Conservation (phyloP, 2,113 vertebrate species). For the Pongo abelii region DNA sequence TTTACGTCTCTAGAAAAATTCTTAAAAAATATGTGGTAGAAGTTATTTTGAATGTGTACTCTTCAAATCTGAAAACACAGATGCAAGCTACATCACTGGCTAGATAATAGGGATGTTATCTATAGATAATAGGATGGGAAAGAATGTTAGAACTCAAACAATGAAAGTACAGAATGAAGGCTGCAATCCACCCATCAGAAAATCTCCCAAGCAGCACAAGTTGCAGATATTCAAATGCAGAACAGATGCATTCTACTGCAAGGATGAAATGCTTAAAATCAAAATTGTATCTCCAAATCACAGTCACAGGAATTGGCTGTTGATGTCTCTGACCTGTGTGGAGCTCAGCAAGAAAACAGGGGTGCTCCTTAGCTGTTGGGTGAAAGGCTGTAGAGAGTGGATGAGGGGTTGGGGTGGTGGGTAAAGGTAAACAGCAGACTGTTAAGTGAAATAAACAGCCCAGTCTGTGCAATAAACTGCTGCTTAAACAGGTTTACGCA, state of each 20-base stretch:
- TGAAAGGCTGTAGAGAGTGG: not conserved
- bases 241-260: not conserved
- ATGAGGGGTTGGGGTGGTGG: not conserved
- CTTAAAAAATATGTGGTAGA: not conserved
- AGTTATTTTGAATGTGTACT: not conserved
- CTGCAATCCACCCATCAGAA: not conserved
- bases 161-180: not conserved
- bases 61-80: not conserved
- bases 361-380: not conserved
- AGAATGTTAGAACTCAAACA: not conserved
- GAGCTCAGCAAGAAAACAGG: not conserved
- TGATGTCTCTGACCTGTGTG: not conserved
- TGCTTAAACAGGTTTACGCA: conserved; percentile 60
- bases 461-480: conserved; percentile 40
- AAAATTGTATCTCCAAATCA: not conserved
- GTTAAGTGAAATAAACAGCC: not conserved
- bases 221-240: not conserved
- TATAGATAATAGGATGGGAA: not conserved
- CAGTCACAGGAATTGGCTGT: not conserved
- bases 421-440: not conserved
- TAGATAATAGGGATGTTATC: not conserved
- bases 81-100: not conserved
- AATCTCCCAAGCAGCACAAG: not conserved
- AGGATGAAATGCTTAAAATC: not conserved
- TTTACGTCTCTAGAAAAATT: not conserved